Evolutionary conservation across 2,888 invertebrate genomes (phyloP).

Genomic region (Melinaea marsaeus): DNA sequence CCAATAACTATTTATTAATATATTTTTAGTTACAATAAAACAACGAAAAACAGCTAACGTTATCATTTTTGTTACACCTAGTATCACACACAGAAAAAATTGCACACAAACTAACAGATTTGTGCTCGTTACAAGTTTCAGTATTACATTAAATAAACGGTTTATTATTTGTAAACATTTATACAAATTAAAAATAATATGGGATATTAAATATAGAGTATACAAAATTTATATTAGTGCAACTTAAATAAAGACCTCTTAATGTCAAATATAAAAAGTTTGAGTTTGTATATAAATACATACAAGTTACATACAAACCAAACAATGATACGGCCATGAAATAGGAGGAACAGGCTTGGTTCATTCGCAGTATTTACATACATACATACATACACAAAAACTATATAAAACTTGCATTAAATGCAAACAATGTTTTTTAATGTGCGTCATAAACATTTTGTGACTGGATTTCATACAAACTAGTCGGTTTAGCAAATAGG

Average conservation of each 20-base stretch:
- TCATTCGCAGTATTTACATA: neutral
- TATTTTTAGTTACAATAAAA: slow-evolving; percentile 19
- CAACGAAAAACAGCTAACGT: slow-evolving; percentile 15
- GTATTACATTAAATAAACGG: slow-evolving; percentile 9
- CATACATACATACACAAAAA: slow-evolving; percentile 1
- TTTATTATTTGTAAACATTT: slow-evolving; percentile 18
- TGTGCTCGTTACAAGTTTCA: slow-evolving; percentile 20
- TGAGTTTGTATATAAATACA: slow-evolving; percentile 5
- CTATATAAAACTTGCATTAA: slow-evolving; percentile 1
- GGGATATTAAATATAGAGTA: slow-evolving; percentile 25
- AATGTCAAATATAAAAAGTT: slow-evolving; percentile 20
- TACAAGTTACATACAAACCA: slow-evolving; percentile 10
- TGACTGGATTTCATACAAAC: no score
- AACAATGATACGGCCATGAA: neutral
- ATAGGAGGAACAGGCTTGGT: no score
- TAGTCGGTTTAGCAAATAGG: no score
- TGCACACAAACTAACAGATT: slow-evolving; percentile 33
- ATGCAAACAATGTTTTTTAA: neutral
- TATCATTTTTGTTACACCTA: slow-evolving; percentile 29
- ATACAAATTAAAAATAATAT: slow-evolving; percentile 24
- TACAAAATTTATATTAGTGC: slow-evolving; percentile 17
- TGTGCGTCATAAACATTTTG: no score
- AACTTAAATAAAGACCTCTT: slow-evolving; percentile 19
- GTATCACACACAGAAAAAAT: slow-evolving; percentile 36
- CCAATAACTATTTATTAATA: slow-evolving; percentile 6